A percentile compares a stretch with the other conserved stretches of the same genome.
Evolutionary conservation across 2,113 vertebrate genomes (phyloP).

Genomic region (Channa maculata): DNA sequence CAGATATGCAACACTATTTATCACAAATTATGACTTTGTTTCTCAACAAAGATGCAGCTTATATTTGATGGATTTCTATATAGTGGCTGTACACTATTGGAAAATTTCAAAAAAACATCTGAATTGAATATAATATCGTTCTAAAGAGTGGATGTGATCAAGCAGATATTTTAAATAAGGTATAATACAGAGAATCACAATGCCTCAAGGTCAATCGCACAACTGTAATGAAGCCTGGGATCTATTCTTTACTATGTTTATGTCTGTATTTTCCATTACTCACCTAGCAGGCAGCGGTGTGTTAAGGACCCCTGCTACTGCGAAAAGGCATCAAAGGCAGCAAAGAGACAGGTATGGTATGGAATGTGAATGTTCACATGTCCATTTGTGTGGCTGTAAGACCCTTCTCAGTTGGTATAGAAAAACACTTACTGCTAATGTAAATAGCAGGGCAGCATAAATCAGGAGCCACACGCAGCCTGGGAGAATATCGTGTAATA

Average conservation of each 20-base stretch:
- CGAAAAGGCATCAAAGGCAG: constrained; percentile 61
- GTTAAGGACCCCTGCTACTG: constrained; percentile 52
- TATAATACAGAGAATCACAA: constrained; percentile 56
- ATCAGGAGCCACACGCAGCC: constrained; percentile 81
- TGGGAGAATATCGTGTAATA: constrained; percentile 90
- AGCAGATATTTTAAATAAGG: constrained; percentile 61
- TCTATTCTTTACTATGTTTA: constrained; percentile 67
- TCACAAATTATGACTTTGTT: constrained; percentile 30
- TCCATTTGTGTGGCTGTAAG: constrained; percentile 70
- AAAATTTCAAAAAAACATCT: constrained; percentile 43
- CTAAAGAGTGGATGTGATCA: constrained; percentile 53
- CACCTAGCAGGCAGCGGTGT: constrained; percentile 43
- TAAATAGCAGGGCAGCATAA: constrained; percentile 86
- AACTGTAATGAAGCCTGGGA: constrained; percentile 60
- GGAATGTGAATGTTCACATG: constrained; percentile 71
- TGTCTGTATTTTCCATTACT: constrained; percentile 57
- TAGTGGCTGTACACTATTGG: constrained; percentile 14
- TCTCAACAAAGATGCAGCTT: background rate
- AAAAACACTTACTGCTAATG: constrained; percentile 87
- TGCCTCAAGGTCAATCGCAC: constrained; percentile 68
- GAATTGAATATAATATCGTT: constrained; percentile 22
- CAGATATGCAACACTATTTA: constrained; percentile 21
- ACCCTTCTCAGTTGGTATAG: constrained; percentile 79
- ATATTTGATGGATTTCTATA: constrained; percentile 26
- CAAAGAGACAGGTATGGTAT: constrained; percentile 63